Evolutionary conservation across 2,888 invertebrate species (phyloP).

Genomic region (Geotrupes spiniger): DNA sequence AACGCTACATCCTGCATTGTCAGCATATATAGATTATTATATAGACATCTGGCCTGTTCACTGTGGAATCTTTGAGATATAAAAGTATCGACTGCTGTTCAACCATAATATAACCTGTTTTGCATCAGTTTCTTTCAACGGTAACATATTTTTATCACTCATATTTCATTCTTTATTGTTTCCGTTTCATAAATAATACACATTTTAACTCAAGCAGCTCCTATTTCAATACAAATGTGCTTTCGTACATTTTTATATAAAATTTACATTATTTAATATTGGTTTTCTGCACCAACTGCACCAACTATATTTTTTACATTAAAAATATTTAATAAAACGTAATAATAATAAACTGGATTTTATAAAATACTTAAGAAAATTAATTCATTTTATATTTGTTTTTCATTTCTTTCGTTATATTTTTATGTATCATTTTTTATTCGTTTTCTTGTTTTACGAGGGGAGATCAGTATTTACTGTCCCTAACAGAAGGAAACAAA

Average conservation of each 20-base stretch:
- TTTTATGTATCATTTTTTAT: no score
- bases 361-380: no score
- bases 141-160: constrained; percentile 21
- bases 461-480: no score
- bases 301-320: no score
- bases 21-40: constrained; percentile 55
- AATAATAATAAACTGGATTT: no score
- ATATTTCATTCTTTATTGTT: constrained; percentile 22
- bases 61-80: constrained; percentile 49
- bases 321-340: no score
- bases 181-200: constrained; percentile 16
- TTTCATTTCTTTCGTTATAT: no score
- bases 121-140: constrained; percentile 22
- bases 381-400: no score
- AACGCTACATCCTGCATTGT: constrained; percentile 50
- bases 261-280: background rate
- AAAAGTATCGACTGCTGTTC: constrained; percentile 42
- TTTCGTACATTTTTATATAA: constrained; percentile 5
- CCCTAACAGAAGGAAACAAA: no score
- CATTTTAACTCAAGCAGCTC: constrained; percentile 1
- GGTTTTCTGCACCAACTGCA: no score
- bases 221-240: constrained; percentile 5
- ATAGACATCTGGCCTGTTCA: constrained; percentile 52
- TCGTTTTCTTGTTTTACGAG: no score
- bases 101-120: constrained; percentile 25